phyloP scores from a whole-genome alignment of 1,140 invertebrate genomes.

The Calephelis virginiensis region DNA sequence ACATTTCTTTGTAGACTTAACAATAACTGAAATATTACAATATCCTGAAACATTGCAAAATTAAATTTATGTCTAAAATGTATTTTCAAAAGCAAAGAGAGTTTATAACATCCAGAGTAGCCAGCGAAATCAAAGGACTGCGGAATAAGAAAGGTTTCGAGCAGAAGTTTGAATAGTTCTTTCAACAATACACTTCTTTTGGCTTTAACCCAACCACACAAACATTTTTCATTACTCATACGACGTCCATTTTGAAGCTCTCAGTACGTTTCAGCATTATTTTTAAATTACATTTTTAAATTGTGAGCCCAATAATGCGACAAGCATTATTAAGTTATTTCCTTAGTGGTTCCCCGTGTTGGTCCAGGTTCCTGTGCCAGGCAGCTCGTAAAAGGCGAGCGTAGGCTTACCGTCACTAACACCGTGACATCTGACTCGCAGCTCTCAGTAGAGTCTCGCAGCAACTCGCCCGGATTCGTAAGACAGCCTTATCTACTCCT shows the following conservation, averaged over 20 bases:
- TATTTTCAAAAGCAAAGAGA: background rate
- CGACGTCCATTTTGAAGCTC: background rate
- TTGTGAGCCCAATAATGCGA: background rate
- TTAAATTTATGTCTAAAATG: background rate
- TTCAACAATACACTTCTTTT: slow-evolving; percentile 10
- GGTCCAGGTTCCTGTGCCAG: no score
- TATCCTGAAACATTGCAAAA: no score
- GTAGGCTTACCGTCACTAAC: no score
- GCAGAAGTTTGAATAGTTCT: slow-evolving; percentile 3
- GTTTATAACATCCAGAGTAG: background rate
- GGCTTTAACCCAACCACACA: slow-evolving; percentile 8
- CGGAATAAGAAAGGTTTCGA: slow-evolving; percentile 1
- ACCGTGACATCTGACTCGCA: no score
- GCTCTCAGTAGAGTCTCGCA: no score
- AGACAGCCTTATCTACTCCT: no score
- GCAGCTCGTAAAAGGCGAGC: no score
- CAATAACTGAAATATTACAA: no score
- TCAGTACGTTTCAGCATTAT: background rate
- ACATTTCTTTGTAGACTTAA: no score
- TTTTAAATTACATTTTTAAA: background rate
- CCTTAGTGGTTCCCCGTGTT: no score
- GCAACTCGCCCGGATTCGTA: no score
- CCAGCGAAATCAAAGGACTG: slow-evolving; percentile 8
- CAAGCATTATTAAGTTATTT: no score
- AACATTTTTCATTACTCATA: slow-evolving; percentile 10